Evolutionary conservation across 2,888 invertebrate species (phyloP).

Genomic region (Gerosis bhagava): DNA sequence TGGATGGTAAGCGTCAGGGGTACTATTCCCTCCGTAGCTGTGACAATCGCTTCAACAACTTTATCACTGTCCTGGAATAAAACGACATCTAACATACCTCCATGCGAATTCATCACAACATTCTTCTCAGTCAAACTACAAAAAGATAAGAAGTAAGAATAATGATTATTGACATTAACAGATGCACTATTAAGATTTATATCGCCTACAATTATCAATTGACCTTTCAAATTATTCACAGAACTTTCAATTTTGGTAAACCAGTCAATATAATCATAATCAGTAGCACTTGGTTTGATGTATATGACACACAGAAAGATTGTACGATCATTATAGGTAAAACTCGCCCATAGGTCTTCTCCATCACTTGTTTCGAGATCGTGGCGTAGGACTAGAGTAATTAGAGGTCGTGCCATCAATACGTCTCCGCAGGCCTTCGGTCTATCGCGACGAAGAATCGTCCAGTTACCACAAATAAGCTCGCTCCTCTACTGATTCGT

Average conservation of each 20-base stretch:
- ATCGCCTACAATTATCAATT: constrained; percentile 7
- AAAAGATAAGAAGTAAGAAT: no score
- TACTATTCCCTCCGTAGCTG: neutral
- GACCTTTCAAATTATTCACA: no score
- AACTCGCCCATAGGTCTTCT: constrained; percentile 25
- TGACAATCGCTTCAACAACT: neutral
- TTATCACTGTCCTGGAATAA: neutral
- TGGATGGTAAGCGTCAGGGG: neutral
- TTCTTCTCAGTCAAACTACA: no score
- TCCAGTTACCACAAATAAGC: constrained; percentile 16
- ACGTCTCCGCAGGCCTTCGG: constrained; percentile 20
- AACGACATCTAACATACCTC: constrained; percentile 6
- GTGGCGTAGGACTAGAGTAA: constrained; percentile 7
- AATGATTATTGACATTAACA: constrained; percentile 3
- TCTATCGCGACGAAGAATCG: constrained; percentile 22
- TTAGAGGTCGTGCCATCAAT: constrained; percentile 12
- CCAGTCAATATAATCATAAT: constrained; percentile 16
- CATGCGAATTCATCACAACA: no score
- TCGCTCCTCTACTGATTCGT: constrained; percentile 20
- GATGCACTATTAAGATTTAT: constrained; percentile 12
- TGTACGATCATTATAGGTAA: constrained; percentile 8
- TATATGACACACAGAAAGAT: constrained; percentile 25
- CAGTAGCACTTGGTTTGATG: constrained; percentile 20
- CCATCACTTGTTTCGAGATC: constrained; percentile 21
- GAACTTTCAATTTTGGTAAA: constrained; percentile 2